Evolutionary conservation across 2,888 invertebrate species (phyloP).

Genomic region (Sphaeridia pumilis): DNA sequence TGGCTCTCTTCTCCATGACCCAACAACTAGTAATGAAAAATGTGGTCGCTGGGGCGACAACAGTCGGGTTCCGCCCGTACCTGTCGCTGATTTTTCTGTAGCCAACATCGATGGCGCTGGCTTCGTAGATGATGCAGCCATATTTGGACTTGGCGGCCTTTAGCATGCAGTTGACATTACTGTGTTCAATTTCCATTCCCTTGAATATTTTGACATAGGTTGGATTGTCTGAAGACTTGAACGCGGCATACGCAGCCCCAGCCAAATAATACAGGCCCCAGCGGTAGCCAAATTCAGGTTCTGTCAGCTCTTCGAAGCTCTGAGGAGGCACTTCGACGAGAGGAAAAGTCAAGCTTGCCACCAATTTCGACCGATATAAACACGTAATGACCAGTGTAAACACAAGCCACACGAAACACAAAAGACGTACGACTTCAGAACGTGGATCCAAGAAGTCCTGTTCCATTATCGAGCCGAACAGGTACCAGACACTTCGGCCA

Average conservation of each 20-base stretch:
- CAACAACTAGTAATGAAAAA: slow-evolving; percentile 22
- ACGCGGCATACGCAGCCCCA: slow-evolving; percentile 27
- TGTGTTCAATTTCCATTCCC: slow-evolving; percentile 26
- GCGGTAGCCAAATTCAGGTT: slow-evolving; percentile 14
- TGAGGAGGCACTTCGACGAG: slow-evolving; percentile 18
- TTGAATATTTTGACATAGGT: slow-evolving; percentile 25
- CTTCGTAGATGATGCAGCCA: slow-evolving; percentile 30
- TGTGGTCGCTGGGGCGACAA: slow-evolving; percentile 21
- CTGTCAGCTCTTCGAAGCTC: slow-evolving; percentile 24
- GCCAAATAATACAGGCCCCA: slow-evolving; percentile 25
- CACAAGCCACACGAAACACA: slow-evolving; percentile 20
- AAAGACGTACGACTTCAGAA: slow-evolving; percentile 6
- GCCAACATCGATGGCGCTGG: slow-evolving; percentile 26
- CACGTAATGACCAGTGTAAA: slow-evolving; percentile 20
- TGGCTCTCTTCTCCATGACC: slow-evolving; percentile 18
- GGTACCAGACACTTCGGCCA: slow-evolving; percentile 10
- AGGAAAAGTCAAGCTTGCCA: slow-evolving; percentile 27
- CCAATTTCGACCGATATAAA: slow-evolving; percentile 24
- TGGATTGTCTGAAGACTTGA: slow-evolving; percentile 29
- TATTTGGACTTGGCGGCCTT: slow-evolving; percentile 15
- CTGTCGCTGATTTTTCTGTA: slow-evolving; percentile 25
- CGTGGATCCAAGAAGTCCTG: slow-evolving; percentile 18
- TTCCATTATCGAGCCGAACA: slow-evolving; percentile 19
- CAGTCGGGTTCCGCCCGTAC: slow-evolving; percentile 20
- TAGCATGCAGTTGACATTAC: slow-evolving; percentile 24